A percentile compares a stretch with the other conserved stretches of the same genome.
These are phyloP conservation scores for Furcula furcula DNA, from an alignment of 2,888 invertebrate genomes.

Conservation along the genomic window DNA sequence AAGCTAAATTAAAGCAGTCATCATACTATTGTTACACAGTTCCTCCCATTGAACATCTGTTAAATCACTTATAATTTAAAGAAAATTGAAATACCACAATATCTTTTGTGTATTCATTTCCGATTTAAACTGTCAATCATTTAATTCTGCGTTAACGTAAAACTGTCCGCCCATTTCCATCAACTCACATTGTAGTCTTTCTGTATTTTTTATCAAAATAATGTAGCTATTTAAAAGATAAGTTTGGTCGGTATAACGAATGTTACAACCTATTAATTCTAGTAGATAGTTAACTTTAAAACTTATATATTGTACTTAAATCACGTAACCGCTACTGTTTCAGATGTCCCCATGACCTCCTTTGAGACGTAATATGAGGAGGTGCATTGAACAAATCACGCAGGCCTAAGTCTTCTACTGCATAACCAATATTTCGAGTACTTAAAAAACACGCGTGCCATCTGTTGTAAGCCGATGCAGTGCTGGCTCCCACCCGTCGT, in stretches of 20 bases:
- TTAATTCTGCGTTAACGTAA: conserved; percentile 45
- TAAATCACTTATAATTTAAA: conserved; percentile 40
- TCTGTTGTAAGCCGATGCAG: conserved; percentile 78
- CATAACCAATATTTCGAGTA: conserved; percentile 75
- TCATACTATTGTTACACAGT: conserved; percentile 31
- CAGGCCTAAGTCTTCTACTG: conserved; percentile 71
- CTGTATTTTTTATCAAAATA: background rate
- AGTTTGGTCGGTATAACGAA: too few species aligned
- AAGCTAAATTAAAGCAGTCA: conserved; percentile 32
- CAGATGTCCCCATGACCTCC: conserved; percentile 63
- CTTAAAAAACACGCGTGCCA: conserved; percentile 80
- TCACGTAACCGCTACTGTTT: conserved; percentile 44
- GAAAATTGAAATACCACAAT: conserved; percentile 44
- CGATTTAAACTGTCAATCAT: conserved; percentile 63
- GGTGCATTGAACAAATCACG: conserved; percentile 68
- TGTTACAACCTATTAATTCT: too few species aligned
- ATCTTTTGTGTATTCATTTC: conserved; percentile 45
- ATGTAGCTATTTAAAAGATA: too few species aligned
- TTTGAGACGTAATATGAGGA: conserved; percentile 72
- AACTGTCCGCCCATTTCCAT: conserved; percentile 63
- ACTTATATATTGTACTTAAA: too few species aligned
- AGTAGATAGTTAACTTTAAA: too few species aligned
- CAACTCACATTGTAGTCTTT: conserved; percentile 18
- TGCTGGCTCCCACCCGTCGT: conserved; percentile 70
- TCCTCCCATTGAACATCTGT: conserved; percentile 46